Evolutionary conservation across 2,888 invertebrate genomes (phyloP), one percentile per base, ranked within the genome.

Genomic region (Aporophyla lueneburgensis): DNA sequence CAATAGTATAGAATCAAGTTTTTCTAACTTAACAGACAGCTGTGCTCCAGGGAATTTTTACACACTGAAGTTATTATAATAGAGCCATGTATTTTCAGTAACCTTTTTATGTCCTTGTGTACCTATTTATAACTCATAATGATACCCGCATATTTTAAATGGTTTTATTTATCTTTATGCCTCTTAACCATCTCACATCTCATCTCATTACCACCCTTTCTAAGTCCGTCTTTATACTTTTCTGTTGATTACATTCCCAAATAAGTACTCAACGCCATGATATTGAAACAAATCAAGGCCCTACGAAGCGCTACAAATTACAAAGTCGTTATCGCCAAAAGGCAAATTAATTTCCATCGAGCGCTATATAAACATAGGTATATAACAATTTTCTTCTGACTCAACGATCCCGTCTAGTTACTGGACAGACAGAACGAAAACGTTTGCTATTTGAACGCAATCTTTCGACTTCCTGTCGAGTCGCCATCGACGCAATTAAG

Each of bases 391-490:
- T 85, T 82, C 74, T 76, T 82, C 84, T 78, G 43, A 80, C 71
- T 86, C 84, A 69, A 79, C 74, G 76, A 6, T 68, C 76, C 83
- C 80, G 79, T 84, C 83, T 86, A 86, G 87, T 91, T 89, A 88
- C 86, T 87, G 86, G 91, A 89, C 89, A 88, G 88, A 83, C 87
- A 87, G 87, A 84, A 83, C 81, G 89, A 88, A 90, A 92, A 88
- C 89, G 91, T 91, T 92, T 89, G 91, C 94, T 95, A 93, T 95
- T 95, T 92, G 92, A 93, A 93, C 89, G 94, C 96, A 96, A 96
- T 96, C 96, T 96, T 96, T 94, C 91, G 93, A 92, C 94, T 94
- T 96, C 96, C 96, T 95, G 93, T 88, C 88, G 91, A 91, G 92
- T 92, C 93, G 92, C 93, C 92, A 93, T 93, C 91, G 92, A 90